phyloP scores from a whole-genome alignment of 2,113 vertebrate species.

The Cisticola juncidis region DNA sequence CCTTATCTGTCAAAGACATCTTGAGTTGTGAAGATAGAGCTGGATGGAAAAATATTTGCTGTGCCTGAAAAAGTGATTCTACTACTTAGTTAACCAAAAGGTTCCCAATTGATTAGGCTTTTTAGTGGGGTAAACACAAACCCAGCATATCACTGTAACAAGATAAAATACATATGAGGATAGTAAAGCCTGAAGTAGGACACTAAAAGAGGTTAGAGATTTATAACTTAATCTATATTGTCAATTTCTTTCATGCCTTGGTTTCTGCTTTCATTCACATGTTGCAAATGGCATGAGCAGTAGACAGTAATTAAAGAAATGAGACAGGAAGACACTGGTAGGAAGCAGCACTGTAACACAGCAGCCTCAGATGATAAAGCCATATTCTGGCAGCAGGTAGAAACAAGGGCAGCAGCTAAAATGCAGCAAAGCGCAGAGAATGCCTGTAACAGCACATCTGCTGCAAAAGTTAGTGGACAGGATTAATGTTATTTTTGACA shows the following conservation, averaged over 20 bases:
- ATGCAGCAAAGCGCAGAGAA: neutral
- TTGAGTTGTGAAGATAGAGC: neutral
- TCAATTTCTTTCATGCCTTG: neutral
- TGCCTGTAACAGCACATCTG: neutral
- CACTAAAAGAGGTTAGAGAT: neutral
- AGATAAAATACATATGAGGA: neutral
- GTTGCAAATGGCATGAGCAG: neutral
- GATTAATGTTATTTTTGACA: neutral
- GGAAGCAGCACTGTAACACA: neutral
- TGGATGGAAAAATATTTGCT: constrained; percentile 4
- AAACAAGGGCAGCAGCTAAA: neutral
- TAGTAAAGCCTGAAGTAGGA: neutral
- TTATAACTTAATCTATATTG: neutral
- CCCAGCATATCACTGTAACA: neutral
- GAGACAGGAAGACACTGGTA: neutral
- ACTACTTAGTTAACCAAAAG: neutral
- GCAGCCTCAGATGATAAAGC: neutral
- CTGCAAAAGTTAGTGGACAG: neutral
- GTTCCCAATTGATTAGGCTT: neutral
- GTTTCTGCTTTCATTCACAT: neutral
- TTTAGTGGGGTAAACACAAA: neutral
- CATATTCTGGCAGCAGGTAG: neutral
- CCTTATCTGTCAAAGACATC: neutral
- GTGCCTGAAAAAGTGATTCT: neutral
- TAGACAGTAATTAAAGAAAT: neutral